Conservation (phyloP, 1,140 invertebrate genomes). For the Apocrypta bakeri region DNA sequence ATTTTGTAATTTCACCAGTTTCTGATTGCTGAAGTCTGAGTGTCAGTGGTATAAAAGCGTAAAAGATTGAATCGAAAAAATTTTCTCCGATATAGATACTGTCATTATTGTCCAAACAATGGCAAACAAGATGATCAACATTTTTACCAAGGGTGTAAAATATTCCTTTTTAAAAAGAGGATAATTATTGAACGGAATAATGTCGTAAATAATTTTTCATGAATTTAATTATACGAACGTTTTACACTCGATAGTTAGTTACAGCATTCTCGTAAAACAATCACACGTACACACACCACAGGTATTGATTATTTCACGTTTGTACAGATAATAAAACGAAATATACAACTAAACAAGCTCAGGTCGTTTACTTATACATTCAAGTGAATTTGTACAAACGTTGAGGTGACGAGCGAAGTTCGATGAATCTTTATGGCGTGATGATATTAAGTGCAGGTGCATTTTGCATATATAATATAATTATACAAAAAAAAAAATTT, state of each 20-base stretch:
- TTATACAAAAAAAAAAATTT: slow-evolving; percentile 27
- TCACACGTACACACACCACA: slow-evolving; percentile 20
- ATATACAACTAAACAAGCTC: not conserved
- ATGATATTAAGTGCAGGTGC: slow-evolving; percentile 38
- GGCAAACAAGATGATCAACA: no score
- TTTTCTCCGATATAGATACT: no score
- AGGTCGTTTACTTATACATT: not conserved
- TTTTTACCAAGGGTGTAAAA: no score
- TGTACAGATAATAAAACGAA: not conserved
- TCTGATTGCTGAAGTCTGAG: no score
- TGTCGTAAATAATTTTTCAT: no score
- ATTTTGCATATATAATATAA: slow-evolving; percentile 18
- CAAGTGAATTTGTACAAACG: not conserved
- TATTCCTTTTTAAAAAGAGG: not conserved
- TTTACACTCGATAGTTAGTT: not conserved
- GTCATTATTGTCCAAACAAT: no score
- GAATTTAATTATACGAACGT: not conserved
- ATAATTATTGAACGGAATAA: not conserved
- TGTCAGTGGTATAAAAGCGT: no score
- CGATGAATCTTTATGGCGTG: slow-evolving; percentile 9
- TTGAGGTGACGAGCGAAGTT: not conserved
- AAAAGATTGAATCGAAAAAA: no score
- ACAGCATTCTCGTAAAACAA: not conserved
- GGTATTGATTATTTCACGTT: not conserved
- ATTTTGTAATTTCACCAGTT: no score